Evolutionary conservation across 2,888 invertebrate genomes (phyloP).

Genomic region (Clusia tigrina): DNA sequence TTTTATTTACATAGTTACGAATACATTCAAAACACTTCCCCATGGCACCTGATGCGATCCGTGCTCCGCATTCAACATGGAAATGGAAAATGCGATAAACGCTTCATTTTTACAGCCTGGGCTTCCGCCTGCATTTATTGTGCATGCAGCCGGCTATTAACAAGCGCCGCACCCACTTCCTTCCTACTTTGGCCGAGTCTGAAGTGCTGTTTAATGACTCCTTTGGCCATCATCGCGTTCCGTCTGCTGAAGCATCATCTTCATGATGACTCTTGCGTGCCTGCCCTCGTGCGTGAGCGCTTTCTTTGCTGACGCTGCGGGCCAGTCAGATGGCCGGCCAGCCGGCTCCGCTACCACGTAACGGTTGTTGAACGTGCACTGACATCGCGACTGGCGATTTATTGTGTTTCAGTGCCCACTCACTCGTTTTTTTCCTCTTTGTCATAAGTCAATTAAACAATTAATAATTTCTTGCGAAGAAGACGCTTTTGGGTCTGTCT

Average conservation of each 20-base stretch:
- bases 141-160: background rate
- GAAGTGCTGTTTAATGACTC: background rate
- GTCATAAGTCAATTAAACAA: background rate
- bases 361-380: too few species aligned
- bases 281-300: background rate
- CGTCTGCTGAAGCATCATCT: too few species aligned
- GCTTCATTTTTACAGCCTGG: background rate
- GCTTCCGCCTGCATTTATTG: constrained; percentile 4
- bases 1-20: background rate
- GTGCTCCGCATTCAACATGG: background rate
- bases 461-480: background rate
- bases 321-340: background rate
- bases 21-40: background rate
- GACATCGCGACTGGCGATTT: background rate
- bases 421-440: background rate
- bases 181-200: background rate
- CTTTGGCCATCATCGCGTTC: background rate
- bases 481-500: constrained; percentile 3
- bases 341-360: background rate
- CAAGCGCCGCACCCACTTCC: background rate
- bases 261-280: background rate
- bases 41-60: background rate
- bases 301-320: background rate
- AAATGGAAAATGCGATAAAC: background rate
- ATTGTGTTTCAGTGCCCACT: background rate